Base-by-base conservation (phyloP, 1,140 invertebrate species). In the Zaprionus gabonicus region DNA sequence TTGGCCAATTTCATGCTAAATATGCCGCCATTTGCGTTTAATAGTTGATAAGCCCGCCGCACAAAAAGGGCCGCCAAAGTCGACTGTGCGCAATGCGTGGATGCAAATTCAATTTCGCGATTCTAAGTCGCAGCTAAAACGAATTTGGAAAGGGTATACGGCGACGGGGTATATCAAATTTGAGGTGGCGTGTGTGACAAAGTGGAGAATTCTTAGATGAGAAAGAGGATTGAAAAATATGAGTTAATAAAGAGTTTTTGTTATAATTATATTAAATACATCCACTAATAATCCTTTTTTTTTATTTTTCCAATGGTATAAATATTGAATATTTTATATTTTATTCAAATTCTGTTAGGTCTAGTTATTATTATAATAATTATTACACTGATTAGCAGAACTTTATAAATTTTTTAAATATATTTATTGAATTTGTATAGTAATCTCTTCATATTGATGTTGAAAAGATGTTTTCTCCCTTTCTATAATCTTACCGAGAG, bases 21-120 rank as follows among this genome's bases (percentile, higher is more conserved):
- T 80, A 84, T 78, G 85, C 59, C 82, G 73, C 77, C 83, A 74
- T 88, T 87, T 87, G 80, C 80, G 72, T 73, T 87, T 88, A 88
- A 88, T 87, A 88, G 83, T 76, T 84, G 83, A 88, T 88, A 88
- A 87, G 83, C 84, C 64, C 23, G 58, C 66, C 9, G 20, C 46
- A 46, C 34, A 64, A 76, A 67, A 55, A 72, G 62, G 2, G 6
- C 41, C 41, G 2, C 2, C n/a, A 3, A 38, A 46, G 41, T 46
- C 41, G 41, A 41, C 15, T 41, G 38, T 15, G 41, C n/a, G 41
- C 41, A 46, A 49, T 17, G 31, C 67, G 51, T 15, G 25, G 67
- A 71, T 71, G 73, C 73, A 76, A 76, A 71, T 71, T 76, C 68
- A 71, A 76, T 76, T 76, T 70, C 20, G 60, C 66, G 36, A 55